Percentiles rank a stretch among this genome's conserved stretches.
Evolutionary conservation across 2,888 invertebrate species (phyloP).

Genomic region (Embidobia sp.): DNA sequence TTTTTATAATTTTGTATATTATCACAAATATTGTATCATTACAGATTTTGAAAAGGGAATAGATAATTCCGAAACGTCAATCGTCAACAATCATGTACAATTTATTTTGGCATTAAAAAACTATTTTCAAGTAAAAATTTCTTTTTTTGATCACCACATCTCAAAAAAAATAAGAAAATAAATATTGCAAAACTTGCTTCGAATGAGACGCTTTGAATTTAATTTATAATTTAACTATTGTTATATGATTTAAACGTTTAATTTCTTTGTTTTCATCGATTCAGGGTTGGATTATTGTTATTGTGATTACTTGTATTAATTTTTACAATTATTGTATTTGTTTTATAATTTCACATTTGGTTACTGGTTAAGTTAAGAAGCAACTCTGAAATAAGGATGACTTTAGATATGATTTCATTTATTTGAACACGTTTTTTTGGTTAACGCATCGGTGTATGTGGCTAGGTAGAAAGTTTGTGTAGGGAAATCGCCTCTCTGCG

Average conservation of each 20-base stretch:
- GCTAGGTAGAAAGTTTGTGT: conserved; percentile 82
- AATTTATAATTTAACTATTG: not conserved
- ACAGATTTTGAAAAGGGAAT: too few relatives aligned
- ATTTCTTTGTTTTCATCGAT: not conserved
- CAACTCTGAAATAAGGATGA: conserved; percentile 34
- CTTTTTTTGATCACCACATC: too few relatives aligned
- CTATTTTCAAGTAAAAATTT: too few relatives aligned
- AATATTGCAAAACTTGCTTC: conserved; percentile 7
- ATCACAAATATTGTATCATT: too few relatives aligned
- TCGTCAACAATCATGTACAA: too few relatives aligned
- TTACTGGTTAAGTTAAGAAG: not conserved
- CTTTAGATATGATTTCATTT: conserved; percentile 56
- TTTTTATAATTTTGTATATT: too few relatives aligned
- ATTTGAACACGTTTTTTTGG: conserved; percentile 70
- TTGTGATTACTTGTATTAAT: not conserved
- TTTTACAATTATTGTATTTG: conserved; percentile 1
- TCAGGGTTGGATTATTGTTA: conserved; percentile 1
- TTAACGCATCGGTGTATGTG: conserved; percentile 82
- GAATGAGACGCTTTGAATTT: conserved; percentile 46
- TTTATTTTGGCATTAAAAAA: too few relatives aligned
- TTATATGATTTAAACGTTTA: conserved; percentile 1
- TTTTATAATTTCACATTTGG: too few relatives aligned
- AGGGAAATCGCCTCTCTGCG: conserved; percentile 81
- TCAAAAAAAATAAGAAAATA: not conserved
- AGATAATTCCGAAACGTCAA: too few relatives aligned